These are phyloP conservation scores for Chrysemys picta DNA, from an alignment of 2,113 vertebrate genomes.

Conservation along the genomic window DNA sequence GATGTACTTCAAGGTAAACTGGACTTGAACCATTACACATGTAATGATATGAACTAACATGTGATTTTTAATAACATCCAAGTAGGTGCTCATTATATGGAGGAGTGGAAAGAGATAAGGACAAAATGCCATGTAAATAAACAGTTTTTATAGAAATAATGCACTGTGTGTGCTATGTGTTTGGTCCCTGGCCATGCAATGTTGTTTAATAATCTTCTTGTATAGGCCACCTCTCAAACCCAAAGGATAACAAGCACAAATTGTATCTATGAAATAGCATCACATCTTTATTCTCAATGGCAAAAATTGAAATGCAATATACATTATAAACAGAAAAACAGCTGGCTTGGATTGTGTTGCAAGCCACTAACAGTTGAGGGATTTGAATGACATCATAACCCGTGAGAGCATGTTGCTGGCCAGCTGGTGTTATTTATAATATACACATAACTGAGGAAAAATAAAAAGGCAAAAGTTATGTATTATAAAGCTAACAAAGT, in stretches of 20 bases:
- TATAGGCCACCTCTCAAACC: slow-evolving; percentile 54
- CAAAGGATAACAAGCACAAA: slow-evolving; percentile 57
- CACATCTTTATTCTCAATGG: slow-evolving; percentile 64
- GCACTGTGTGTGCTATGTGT: not conserved
- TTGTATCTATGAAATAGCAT: slow-evolving; percentile 60
- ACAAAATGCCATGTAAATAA: not conserved
- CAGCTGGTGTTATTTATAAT: slow-evolving; percentile 84
- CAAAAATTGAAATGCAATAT: slow-evolving; percentile 75
- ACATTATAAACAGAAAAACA: slow-evolving; percentile 84
- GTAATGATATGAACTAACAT: slow-evolving; percentile 8
- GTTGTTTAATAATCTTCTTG: slow-evolving; percentile 37
- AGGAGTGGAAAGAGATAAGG: not conserved
- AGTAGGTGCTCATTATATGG: slow-evolving; percentile 28
- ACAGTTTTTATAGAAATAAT: slow-evolving; percentile 32
- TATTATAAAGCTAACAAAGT: slow-evolving; percentile 51
- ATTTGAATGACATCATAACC: slow-evolving; percentile 85
- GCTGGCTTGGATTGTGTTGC: slow-evolving; percentile 79
- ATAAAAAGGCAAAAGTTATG: slow-evolving; percentile 61
- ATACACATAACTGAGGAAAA: slow-evolving; percentile 75
- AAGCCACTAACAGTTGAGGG: slow-evolving; percentile 78
- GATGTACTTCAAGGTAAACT: slow-evolving; percentile 42
- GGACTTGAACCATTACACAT: not conserved
- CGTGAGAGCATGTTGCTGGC: slow-evolving; percentile 79
- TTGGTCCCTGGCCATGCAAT: slow-evolving; percentile 40
- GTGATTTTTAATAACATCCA: slow-evolving; percentile 33